Evolutionary conservation across 2,113 vertebrate genomes (phyloP).

Genomic region (Harpagus bidentatus): DNA sequence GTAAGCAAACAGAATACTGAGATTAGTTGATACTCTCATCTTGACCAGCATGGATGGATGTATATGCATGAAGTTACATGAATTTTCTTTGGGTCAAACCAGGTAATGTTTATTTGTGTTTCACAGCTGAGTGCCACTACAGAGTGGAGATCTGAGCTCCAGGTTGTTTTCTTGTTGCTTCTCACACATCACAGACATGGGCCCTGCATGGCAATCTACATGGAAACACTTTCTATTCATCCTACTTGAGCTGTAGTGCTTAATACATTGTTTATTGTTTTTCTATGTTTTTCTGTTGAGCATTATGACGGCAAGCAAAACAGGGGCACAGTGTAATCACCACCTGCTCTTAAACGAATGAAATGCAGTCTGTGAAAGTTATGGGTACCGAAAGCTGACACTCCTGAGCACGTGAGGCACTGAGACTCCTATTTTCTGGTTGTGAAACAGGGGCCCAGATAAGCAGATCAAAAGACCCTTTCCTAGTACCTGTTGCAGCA

Average conservation of each 20-base stretch:
- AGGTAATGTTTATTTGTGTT: neutral
- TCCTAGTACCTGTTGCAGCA: neutral
- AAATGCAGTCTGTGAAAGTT: neutral
- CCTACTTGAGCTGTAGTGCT: neutral
- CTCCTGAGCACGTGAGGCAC: neutral
- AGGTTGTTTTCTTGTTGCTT: neutral
- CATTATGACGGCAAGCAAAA: neutral
- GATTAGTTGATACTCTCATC: neutral
- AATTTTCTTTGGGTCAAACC: neutral
- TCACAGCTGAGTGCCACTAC: neutral
- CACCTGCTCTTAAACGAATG: neutral
- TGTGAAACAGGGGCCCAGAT: neutral
- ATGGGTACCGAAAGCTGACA: neutral
- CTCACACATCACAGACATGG: neutral
- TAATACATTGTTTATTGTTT: neutral
- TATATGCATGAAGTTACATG: neutral
- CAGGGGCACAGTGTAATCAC: neutral
- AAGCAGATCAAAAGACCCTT: neutral
- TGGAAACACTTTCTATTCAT: neutral
- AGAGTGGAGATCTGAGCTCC: neutral
- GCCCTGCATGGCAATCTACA: neutral
- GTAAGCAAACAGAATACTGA: neutral
- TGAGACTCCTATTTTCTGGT: neutral
- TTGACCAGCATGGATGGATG: neutral
- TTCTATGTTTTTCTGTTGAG: neutral